A percentile compares a stretch with the other conserved stretches of the same genome.
These are phyloP conservation scores for Pristis pectinata DNA, from an alignment of 2,797 vertebrate genomes.

Conservation along the genomic window DNA sequence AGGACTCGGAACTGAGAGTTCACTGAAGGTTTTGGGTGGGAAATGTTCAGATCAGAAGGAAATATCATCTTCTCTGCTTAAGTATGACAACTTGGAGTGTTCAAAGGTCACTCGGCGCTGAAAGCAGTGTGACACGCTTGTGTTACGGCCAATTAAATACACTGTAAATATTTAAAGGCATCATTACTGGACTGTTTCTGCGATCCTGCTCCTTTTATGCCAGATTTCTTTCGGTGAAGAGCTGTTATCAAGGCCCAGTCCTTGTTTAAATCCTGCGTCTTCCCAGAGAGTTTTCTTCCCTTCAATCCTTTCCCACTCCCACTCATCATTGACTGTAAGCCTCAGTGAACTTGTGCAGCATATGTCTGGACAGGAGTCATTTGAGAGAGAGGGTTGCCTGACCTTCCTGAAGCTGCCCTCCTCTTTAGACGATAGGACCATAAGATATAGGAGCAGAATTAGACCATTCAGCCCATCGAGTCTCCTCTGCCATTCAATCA, in stretches of 20 bases:
- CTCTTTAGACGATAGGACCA: neutral
- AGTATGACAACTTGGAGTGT: constrained; percentile 9
- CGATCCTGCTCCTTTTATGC: neutral
- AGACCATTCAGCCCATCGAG: too few species aligned
- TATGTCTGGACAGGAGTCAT: too few species aligned
- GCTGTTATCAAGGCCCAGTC: too few species aligned
- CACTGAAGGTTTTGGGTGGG: neutral
- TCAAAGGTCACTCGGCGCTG: neutral
- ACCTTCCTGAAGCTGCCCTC: neutral
- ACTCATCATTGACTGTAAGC: neutral
- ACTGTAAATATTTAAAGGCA: constrained; percentile 34
- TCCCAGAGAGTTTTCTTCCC: too few species aligned
- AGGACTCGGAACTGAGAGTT: neutral
- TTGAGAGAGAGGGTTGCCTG: neutral
- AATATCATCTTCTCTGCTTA: constrained; percentile 18
- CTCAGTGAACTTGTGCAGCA: neutral
- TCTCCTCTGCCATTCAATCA: too few species aligned
- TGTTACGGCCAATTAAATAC: constrained; percentile 11
- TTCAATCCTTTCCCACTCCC: too few species aligned
- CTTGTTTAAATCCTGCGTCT: neutral
- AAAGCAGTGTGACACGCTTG: constrained; percentile 29
- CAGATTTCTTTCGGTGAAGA: neutral
- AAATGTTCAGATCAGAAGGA: constrained; percentile 18
- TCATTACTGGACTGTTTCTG: neutral
- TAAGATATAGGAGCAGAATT: too few species aligned